Evolutionary conservation across 2,113 vertebrate species (phyloP).

Genomic region (Sinosuthora webbiana): DNA sequence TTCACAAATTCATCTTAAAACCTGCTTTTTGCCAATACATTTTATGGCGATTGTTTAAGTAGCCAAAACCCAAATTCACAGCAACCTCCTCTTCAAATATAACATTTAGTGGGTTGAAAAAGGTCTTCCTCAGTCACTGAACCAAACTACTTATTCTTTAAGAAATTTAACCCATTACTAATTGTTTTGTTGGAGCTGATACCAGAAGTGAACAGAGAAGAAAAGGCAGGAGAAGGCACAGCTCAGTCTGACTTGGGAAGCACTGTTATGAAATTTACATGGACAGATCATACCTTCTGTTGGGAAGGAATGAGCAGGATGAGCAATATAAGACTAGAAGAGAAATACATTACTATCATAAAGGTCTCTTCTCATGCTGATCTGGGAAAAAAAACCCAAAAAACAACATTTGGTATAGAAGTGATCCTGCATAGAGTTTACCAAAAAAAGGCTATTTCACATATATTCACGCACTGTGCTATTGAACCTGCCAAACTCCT

Average conservation of each 20-base stretch:
- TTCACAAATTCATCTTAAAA: neutral
- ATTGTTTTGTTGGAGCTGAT: neutral
- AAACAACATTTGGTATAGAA: neutral
- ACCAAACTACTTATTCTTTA: neutral
- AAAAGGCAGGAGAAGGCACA: neutral
- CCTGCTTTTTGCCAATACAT: neutral
- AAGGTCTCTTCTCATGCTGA: neutral
- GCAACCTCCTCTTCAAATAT: neutral
- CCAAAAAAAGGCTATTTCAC: neutral
- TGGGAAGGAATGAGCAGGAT: neutral
- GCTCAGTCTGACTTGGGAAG: neutral
- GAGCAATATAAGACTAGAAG: neutral
- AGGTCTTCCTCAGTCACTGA: neutral
- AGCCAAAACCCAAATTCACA: neutral
- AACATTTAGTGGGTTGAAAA: neutral
- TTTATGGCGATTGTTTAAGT: neutral
- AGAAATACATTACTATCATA: neutral
- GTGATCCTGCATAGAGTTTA: neutral
- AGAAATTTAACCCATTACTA: neutral
- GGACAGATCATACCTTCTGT: neutral
- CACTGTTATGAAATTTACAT: neutral
- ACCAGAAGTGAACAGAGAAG: neutral
- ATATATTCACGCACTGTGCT: neutral
- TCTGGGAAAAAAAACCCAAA: neutral
- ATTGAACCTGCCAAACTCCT: neutral